Conservation (phyloP, 2,113 vertebrate species). For the Tricholaema leucomelas region DNA sequence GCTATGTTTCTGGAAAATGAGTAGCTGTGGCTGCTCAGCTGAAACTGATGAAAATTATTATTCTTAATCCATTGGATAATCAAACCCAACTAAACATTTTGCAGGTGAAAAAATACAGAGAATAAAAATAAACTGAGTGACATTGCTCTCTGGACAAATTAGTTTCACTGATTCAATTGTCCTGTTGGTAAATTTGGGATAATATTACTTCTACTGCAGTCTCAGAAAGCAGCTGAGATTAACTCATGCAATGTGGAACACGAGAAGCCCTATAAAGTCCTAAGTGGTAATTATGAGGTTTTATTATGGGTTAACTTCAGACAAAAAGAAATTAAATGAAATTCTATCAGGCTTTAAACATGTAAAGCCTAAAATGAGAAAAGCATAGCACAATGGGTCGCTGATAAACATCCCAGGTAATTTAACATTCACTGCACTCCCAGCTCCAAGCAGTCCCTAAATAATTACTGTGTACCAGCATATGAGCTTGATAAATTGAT, state of each 20-base stretch:
- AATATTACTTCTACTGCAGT: background rate
- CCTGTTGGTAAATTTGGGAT: background rate
- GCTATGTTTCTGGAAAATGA: background rate
- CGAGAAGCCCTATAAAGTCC: background rate
- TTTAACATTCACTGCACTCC: conserved; percentile 1
- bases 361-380: conserved; percentile 33
- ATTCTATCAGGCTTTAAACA: background rate
- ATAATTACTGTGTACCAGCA: conserved; percentile 20
- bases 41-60: background rate
- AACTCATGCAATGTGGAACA: background rate
- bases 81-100: background rate
- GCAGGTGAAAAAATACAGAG: background rate
- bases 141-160: background rate
- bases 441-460: background rate
- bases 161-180: background rate
- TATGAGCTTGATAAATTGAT: conserved; percentile 47
- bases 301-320: background rate
- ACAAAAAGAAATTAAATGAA: background rate
- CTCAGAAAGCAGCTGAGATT: background rate
- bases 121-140: background rate
- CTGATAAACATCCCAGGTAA: conserved; percentile 12
- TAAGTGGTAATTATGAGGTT: conserved; percentile 2
- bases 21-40: background rate
- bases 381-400: background rate
- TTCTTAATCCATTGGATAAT: background rate